Percentiles rank a stretch among this genome's conserved stretches.
Evolutionary conservation across 2,113 vertebrate species (phyloP).

Genomic region (Columba livia): DNA sequence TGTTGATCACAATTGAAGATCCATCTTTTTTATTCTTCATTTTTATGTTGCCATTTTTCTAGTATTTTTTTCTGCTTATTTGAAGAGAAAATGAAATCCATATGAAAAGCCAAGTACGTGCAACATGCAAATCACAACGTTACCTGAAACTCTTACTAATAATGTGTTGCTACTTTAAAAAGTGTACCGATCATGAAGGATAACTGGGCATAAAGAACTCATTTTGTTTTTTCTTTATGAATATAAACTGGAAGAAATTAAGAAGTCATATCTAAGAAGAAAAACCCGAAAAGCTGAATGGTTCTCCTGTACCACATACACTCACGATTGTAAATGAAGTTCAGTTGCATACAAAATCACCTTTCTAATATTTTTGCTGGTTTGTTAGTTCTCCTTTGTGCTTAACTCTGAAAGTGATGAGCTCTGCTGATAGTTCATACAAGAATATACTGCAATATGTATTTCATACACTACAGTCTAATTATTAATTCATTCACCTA

Average conservation of each 20-base stretch:
- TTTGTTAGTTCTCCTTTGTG: background rate
- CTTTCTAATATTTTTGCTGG: background rate
- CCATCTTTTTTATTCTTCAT: background rate
- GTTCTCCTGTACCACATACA: background rate
- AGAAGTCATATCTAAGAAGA: background rate
- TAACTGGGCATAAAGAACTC: background rate
- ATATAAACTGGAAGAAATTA: background rate
- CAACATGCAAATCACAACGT: background rate
- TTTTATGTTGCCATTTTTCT: background rate
- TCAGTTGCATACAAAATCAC: background rate
- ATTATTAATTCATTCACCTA: background rate
- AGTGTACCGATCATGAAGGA: background rate
- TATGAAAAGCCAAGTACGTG: background rate
- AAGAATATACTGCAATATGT: background rate
- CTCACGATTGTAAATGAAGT: background rate
- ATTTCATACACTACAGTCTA: background rate
- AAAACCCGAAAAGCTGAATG: background rate
- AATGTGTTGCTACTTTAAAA: background rate
- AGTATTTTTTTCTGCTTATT: background rate
- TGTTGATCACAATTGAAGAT: background rate
- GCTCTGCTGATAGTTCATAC: background rate
- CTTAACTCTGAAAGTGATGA: background rate
- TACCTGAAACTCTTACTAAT: background rate
- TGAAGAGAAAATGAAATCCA: background rate
- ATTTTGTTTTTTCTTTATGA: background rate